Conservation (phyloP, 2,888 invertebrate genomes). For the Polietes domitor region DNA sequence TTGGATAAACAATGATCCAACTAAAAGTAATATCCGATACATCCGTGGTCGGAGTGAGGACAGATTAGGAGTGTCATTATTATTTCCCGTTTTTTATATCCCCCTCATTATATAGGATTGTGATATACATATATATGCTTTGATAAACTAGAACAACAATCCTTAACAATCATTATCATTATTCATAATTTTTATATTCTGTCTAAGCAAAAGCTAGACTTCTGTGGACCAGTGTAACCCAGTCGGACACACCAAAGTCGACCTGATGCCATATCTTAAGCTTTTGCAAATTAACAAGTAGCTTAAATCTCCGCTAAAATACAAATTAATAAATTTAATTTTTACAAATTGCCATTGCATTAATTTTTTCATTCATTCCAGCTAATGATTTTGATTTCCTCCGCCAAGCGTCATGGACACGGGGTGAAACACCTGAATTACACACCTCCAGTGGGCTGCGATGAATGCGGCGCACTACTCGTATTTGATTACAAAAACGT, state of each 20-base stretch:
- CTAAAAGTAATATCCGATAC: too few species aligned
- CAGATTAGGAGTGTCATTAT: too few species aligned
- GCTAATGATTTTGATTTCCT: neutral
- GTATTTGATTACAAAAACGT: slow-evolving; percentile 67
- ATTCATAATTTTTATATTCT: too few species aligned
- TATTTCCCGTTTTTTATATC: too few species aligned
- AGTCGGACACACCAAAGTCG: neutral
- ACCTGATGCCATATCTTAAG: slow-evolving; percentile 6
- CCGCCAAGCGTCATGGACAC: neutral
- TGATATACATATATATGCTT: too few species aligned
- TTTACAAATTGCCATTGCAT: slow-evolving; percentile 33
- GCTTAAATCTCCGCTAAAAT: slow-evolving; percentile 3
- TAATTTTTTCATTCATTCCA: slow-evolving; percentile 30
- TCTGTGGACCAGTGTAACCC: neutral
- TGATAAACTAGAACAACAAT: too few species aligned
- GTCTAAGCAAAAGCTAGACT: too few species aligned
- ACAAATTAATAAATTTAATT: slow-evolving; percentile 30
- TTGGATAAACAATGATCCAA: too few species aligned
- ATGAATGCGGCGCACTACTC: slow-evolving; percentile 42
- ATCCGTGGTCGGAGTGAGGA: too few species aligned
- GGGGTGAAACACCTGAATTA: slow-evolving; percentile 64
- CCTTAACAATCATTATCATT: too few species aligned
- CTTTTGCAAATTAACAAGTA: slow-evolving; percentile 30
- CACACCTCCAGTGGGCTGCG: slow-evolving; percentile 42
- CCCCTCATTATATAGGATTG: too few species aligned